Evolutionary conservation across 2,888 invertebrate genomes (phyloP).

Genomic region (Capitulum mitella): DNA sequence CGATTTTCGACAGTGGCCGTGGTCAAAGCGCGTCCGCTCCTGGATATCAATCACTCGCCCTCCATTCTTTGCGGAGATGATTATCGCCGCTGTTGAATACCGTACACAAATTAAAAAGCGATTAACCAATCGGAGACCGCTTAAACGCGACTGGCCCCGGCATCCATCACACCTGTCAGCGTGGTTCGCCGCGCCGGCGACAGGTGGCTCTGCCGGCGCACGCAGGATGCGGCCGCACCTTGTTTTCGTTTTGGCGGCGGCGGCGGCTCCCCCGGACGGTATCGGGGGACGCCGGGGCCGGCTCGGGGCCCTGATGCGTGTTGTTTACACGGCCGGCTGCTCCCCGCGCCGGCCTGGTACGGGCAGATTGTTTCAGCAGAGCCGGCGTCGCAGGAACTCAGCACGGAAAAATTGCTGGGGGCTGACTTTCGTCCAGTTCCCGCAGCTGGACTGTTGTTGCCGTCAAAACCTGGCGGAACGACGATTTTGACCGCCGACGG

Average conservation of each 20-base stretch:
- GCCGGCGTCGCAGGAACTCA: background rate
- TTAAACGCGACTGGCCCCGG: background rate
- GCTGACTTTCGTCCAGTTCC: too few relatives aligned
- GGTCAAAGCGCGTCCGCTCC: background rate
- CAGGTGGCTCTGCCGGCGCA: background rate
- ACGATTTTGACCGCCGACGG: too few relatives aligned
- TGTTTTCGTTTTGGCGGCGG: background rate
- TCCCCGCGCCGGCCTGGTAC: background rate
- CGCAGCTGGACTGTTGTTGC: too few relatives aligned
- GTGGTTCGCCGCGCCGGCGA: background rate
- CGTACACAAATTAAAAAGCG: constrained; percentile 21
- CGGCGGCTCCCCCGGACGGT: background rate
- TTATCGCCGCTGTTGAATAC: constrained; percentile 23
- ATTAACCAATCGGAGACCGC: constrained; percentile 21
- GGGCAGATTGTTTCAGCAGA: background rate
- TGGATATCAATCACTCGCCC: background rate
- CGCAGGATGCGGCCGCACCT: background rate
- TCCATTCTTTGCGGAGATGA: constrained; percentile 16
- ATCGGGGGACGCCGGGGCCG: background rate
- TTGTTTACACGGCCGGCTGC: background rate
- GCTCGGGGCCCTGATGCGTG: background rate
- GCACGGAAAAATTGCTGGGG: background rate
- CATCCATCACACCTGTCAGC: constrained; percentile 16
- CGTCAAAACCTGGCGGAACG: too few relatives aligned
- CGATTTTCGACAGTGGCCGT: background rate